Percentiles rank a stretch among this genome's conserved stretches.
These are phyloP conservation scores for Thumatha senex DNA, from an alignment of 2,888 invertebrate species.

Conservation along the genomic window DNA sequence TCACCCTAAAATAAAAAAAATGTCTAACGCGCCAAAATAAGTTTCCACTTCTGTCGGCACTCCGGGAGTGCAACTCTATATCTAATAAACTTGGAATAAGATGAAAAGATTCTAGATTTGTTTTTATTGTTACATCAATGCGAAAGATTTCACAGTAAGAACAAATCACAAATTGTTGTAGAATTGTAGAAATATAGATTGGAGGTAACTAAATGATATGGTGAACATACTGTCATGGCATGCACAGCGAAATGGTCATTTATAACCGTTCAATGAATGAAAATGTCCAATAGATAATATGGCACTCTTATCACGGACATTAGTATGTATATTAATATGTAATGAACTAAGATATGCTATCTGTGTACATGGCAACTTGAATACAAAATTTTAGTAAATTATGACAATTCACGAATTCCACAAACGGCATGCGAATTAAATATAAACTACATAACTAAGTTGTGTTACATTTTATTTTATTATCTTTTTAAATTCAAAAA, in stretches of 20 bases:
- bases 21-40: no score
- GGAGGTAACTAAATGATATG: conserved; percentile 21
- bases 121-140: conserved; percentile 1
- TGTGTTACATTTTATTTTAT: no score
- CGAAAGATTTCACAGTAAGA: not conserved
- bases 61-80: no score
- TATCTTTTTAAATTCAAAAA: no score
- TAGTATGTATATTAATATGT: conserved; percentile 28
- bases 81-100: no score
- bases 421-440: conserved; percentile 26
- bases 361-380: conserved; percentile 65
- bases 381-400: conserved; percentile 49
- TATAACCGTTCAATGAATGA: conserved; percentile 45
- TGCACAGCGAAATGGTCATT: conserved; percentile 45
- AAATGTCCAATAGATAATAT: conserved; percentile 62
- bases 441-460: conserved; percentile 6
- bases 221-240: conserved; percentile 58
- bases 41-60: no score
- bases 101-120: not conserved
- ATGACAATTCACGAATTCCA: conserved; percentile 42
- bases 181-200: not conserved
- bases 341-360: conserved; percentile 51
- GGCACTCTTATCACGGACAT: conserved; percentile 75
- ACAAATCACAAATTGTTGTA: conserved; percentile 24
- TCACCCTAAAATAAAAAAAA: no score